phyloP scores from a whole-genome alignment of 2,113 vertebrate species.

The Oreamnos americanus region DNA sequence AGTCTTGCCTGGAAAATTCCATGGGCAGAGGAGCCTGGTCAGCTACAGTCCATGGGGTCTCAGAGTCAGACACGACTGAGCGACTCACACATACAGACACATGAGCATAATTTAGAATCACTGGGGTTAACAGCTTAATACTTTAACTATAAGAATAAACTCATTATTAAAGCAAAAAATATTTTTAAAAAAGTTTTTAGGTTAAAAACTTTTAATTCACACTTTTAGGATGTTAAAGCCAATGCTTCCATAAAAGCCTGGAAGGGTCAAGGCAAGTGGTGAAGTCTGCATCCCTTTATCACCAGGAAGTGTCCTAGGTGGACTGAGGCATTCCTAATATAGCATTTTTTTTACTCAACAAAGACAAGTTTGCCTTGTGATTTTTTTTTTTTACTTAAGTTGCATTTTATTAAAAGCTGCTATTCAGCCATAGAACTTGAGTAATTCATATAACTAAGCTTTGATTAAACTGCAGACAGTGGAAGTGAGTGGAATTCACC shows the following conservation, averaged over 20 bases:
- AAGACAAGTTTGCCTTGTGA: background rate
- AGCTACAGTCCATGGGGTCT: background rate
- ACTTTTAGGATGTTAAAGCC: background rate
- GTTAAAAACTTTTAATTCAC: background rate
- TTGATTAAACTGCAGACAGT: background rate
- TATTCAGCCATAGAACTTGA: background rate
- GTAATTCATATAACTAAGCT: background rate
- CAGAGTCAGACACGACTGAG: rapidly evolving
- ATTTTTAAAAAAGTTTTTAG: background rate
- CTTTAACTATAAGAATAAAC: background rate
- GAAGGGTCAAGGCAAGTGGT: background rate
- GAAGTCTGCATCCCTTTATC: background rate
- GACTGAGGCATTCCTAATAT: background rate
- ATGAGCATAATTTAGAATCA: background rate
- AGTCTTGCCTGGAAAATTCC: background rate
- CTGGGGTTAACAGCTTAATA: background rate
- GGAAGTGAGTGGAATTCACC: background rate
- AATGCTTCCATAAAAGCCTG: background rate
- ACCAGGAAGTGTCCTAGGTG: background rate
- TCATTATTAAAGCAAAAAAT: background rate
- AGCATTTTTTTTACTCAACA: background rate
- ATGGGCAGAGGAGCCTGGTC: background rate
- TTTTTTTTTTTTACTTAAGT: background rate
- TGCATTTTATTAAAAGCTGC: background rate
- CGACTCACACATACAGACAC: background rate